These are phyloP conservation scores for Mus minutoides DNA, from an alignment of 2,797 vertebrate species.

Conservation along the genomic window DNA sequence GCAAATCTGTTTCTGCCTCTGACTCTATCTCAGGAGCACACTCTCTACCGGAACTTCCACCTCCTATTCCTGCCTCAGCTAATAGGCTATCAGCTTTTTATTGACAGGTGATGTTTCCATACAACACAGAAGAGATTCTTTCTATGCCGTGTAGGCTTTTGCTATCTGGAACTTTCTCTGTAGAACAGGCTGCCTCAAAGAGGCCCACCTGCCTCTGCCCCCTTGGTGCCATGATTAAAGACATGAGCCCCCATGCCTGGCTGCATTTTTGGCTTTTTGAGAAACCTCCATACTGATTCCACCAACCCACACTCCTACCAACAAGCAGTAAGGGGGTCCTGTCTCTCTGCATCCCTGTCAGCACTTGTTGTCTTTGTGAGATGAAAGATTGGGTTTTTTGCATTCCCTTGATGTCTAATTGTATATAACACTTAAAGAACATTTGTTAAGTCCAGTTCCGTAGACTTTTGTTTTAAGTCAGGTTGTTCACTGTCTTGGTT, in stretches of 20 bases:
- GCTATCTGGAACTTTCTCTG: background rate
- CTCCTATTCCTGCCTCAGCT: background rate
- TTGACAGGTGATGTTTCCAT: background rate
- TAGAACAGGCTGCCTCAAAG: background rate
- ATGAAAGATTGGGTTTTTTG: background rate
- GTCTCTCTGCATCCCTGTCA: background rate
- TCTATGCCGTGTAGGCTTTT: background rate
- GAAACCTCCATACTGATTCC: background rate
- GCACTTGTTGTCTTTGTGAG: no score
- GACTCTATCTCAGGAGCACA: background rate
- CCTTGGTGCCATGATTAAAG: background rate
- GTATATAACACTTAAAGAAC: no score
- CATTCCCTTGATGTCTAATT: background rate
- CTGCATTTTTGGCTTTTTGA: background rate
- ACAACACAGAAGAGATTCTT: background rate
- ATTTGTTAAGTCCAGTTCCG: background rate
- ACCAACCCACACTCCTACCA: background rate
- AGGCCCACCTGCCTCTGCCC: background rate
- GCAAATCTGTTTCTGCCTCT: background rate
- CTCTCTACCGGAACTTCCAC: background rate
- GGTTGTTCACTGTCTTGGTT: background rate
- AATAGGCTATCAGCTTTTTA: background rate
- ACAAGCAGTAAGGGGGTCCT: background rate
- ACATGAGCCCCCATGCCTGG: background rate
- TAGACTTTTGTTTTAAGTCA: background rate